Evolutionary conservation across 2,113 vertebrate genomes (phyloP), one percentile per base, ranked within the genome.

Genomic region (Paralichthys olivaceus): DNA sequence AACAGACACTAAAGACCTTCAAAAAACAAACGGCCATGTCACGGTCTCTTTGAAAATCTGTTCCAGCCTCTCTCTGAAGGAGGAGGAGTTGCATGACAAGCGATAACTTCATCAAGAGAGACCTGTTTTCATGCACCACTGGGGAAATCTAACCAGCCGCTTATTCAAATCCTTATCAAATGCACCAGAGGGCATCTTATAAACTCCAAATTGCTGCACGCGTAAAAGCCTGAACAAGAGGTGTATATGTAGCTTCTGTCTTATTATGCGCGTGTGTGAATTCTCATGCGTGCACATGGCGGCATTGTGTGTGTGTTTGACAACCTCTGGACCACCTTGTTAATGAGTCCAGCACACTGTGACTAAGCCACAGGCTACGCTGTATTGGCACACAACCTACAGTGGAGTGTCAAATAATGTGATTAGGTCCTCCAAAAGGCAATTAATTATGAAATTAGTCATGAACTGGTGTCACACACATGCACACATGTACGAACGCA

Each of bases 391-490:
- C 80, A 66, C 87, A 87, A 89, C 86, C 89, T 90, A 83, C 77
- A 77, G 78, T 43, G 65, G 40, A 83, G 75, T 89, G 87, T 87
- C 89, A 89, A 90, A 91, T 91, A 86, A 90, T 87, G 90, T 86
- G 88, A 93, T 92, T 88, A 92, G 84, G 88, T 86, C 81, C 77
- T 89, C 86, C 84, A 87, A 92, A 91, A 89, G 86, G 87, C 89
- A 90, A 93, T 93, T 93, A 88, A 93, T 93, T 91, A 92, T 79
- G 81, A 89, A 93, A 92, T 91, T 90, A 91, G 90, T 92, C 87
- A 74, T 77, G 76, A 90, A 85, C 74, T 54, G 40, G 72, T 80
- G 85, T 90, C 89, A 64, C 58, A 61, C 49, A 6, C 45, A 32
- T 60, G 49, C 60, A 68, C 15, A 64, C 32, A 32, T 9, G 32